A percentile compares a stretch with the other conserved stretches of the same genome.
Evolutionary conservation across 2,113 vertebrate species (phyloP).

Genomic region (Candoia aspera): DNA sequence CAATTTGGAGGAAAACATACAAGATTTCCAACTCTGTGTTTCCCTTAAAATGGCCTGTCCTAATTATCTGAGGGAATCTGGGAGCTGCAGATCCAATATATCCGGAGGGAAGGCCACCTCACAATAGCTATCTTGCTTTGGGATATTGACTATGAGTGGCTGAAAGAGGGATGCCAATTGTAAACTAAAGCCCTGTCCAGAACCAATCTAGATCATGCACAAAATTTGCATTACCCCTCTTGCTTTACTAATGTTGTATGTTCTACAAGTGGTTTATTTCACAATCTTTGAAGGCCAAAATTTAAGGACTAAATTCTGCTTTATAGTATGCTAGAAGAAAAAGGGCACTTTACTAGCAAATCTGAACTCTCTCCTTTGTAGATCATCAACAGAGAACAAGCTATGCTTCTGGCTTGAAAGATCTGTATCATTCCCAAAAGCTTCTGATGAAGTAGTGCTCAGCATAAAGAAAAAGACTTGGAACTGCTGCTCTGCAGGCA

Average conservation of each 20-base stretch:
- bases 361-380: background rate
- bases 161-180: background rate
- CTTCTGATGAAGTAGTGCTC: background rate
- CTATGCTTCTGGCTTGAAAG: background rate
- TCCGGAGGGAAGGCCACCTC: background rate
- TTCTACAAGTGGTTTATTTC: background rate
- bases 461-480: background rate
- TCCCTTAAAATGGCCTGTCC: background rate
- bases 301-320: background rate
- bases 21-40: background rate
- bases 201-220: background rate
- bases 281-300: background rate
- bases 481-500: background rate
- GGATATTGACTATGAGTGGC: background rate
- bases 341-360: background rate
- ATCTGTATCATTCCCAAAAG: background rate
- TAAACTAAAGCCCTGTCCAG: background rate
- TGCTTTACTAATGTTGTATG: background rate
- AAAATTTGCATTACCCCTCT: background rate
- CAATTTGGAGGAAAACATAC: background rate
- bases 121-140: background rate
- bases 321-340: background rate
- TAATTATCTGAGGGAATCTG: background rate
- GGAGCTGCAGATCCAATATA: background rate
- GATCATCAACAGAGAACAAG: background rate